Evolutionary conservation across 2,113 vertebrate genomes (phyloP).

Genomic region (Dryoscopus gambensis): DNA sequence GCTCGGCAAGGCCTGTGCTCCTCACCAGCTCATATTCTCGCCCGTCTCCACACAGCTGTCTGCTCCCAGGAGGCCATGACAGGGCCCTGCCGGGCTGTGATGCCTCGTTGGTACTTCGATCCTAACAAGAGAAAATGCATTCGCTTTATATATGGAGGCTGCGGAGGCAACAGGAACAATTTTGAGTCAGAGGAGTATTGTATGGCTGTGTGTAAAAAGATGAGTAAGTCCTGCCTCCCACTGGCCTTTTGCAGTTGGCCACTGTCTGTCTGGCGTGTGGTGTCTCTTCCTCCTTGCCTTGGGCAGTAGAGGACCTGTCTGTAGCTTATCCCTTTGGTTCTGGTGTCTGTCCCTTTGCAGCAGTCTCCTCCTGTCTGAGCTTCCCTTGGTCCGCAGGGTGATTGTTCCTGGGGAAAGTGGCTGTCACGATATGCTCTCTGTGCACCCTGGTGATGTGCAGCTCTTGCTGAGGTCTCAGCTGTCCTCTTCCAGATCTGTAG

Average conservation of each 20-base stretch:
- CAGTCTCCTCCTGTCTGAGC: conserved; percentile 36
- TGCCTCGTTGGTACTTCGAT: conserved; percentile 97
- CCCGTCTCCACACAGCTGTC: conserved; percentile 86
- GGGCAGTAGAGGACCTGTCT: conserved; percentile 49
- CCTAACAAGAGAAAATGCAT: conserved; percentile 87
- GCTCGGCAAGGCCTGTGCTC: neutral
- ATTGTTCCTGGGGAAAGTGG: neutral
- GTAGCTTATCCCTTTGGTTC: conserved; percentile 40
- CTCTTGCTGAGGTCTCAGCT: neutral
- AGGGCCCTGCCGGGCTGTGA: conserved; percentile 92
- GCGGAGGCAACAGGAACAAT: conserved; percentile 98
- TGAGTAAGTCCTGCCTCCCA: conserved; percentile 86
- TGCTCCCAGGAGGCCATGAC: conserved; percentile 94
- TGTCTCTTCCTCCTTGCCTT: conserved; percentile 56
- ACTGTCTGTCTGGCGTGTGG: conserved; percentile 65
- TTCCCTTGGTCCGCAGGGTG: conserved; percentile 8
- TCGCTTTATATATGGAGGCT: conserved; percentile 96
- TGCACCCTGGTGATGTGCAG: neutral
- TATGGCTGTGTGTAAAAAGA: conserved; percentile 93
- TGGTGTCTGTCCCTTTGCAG: conserved; percentile 46
- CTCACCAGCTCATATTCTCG: conserved; percentile 69
- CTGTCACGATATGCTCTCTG: neutral
- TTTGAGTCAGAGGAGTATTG: conserved; percentile 98
- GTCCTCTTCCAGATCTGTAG: neutral
- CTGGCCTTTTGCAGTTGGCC: conserved; percentile 62